Percentiles rank a stretch among this genome's conserved stretches.
phyloP scores from a whole-genome alignment of 2,797 vertebrate genomes.

The Coluber constrictor region DNA sequence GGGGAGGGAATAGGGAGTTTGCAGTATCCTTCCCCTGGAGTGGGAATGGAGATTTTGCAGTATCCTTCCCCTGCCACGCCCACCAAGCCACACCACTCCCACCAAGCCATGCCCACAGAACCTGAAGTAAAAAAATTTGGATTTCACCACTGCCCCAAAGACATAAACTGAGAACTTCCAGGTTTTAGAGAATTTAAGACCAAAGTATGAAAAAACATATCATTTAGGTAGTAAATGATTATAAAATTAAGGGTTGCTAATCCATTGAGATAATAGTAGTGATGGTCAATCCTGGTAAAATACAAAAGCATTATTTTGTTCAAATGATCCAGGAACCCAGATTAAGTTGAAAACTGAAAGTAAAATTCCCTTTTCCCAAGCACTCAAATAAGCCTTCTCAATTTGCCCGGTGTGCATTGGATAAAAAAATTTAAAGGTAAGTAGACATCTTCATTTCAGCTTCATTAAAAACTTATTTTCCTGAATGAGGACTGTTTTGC shows the following conservation, averaged over 20 bases:
- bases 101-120: too few relatives aligned
- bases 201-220: neutral
- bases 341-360: neutral
- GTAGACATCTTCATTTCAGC: neutral
- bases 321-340: neutral
- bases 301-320: neutral
- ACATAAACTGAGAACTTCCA: neutral
- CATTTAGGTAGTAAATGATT: neutral
- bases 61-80: too few relatives aligned
- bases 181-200: neutral
- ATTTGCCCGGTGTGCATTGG: neutral
- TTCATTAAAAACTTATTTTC: neutral
- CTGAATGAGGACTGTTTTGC: neutral
- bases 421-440: neutral
- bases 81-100: too few relatives aligned
- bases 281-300: neutral
- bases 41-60: too few relatives aligned
- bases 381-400: neutral
- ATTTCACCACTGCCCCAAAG: neutral
- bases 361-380: neutral
- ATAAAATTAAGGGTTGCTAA: neutral
- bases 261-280: neutral
- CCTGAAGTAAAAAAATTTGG: too few relatives aligned
- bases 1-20: too few relatives aligned
- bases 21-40: too few relatives aligned